Base-by-base conservation (phyloP, 1,140 invertebrate species). In the Helicoverpa armigera region DNA sequence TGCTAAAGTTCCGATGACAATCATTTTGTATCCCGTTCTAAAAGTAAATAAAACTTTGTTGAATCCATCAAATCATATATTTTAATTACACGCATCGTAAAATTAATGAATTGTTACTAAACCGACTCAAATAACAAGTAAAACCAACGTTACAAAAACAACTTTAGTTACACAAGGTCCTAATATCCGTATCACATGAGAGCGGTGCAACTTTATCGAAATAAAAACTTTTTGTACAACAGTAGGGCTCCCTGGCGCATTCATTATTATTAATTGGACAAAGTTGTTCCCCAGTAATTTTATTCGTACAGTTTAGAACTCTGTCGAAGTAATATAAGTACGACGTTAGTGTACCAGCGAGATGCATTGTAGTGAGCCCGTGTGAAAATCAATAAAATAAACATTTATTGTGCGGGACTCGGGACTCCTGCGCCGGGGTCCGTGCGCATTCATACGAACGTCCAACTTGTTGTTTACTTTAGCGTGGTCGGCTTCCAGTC, bases 341-440 rank as follows among this genome's bases (percentile, higher is more conserved):
- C 43, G 56, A 72, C 29, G 75, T 81, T 82, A 85, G 77, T 23
- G 23, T 84, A 88, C 85, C 79, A 83, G 82, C 23, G 81, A 85
- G 86, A 89, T 91, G 88, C 87, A 89, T 92, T 91, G 85, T 88
- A 81, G 81, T 63, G 67, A 85, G 83, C 79, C 87, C 92, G 91
- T 94, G 93, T 92, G 93, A 94, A 94, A 94, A 94, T 94, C 93
- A 86, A 94, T 94, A 93, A 89, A 93, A 94, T 93, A 94, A 94
- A 94, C 89, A 93, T 92, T 94, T 90, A 92, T 88, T 86, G 86
- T 87, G 84, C 82, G 86, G 81, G 84, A 88, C 84, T 87, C 82
- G 86, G 81, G 84, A 88, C 84, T 87, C 84, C 83, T 86, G 72
- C 54, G 70, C 51, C 75, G 74, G 69, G 54, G 83, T 73, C 80